Conservation (phyloP, 2,797 vertebrate species). For the Microctenopoma steveboyesi region DNA sequence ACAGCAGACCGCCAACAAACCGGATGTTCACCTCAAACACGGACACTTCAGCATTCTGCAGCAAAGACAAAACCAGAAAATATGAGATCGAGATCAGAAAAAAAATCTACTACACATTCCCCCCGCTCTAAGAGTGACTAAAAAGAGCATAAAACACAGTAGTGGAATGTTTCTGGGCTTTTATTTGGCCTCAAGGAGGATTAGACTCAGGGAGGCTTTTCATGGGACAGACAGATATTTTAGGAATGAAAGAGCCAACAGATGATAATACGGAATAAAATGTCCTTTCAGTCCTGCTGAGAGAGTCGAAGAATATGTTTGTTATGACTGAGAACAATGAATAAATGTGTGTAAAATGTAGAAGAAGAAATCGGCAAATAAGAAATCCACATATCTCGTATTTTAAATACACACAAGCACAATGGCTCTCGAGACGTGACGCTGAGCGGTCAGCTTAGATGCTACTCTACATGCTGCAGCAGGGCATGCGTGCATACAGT, state of each 20-base stretch:
- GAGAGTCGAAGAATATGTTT: background rate
- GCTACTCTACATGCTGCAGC: no score
- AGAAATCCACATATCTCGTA: background rate
- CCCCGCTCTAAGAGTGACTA: background rate
- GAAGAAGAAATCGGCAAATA: background rate
- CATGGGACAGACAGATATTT: constrained; percentile 20
- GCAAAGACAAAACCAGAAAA: constrained; percentile 2
- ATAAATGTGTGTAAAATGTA: background rate
- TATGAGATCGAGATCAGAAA: background rate
- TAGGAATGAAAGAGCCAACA: constrained; percentile 3
- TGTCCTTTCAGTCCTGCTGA: background rate
- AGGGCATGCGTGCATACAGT: no score
- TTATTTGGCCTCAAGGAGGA: constrained; percentile 3
- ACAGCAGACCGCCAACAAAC: constrained; percentile 96
- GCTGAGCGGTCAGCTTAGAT: background rate
- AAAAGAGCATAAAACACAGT: background rate
- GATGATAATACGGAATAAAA: background rate
- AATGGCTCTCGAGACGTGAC: background rate
- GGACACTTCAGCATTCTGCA: constrained; percentile 94
- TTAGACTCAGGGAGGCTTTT: constrained; percentile 3
- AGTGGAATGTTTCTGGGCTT: background rate
- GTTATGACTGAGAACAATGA: background rate
- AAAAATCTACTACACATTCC: background rate
- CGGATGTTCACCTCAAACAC: constrained; percentile 99
- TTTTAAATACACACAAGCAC: accelerated